These are phyloP conservation scores for Horisme vitalbata DNA, from an alignment of 2,888 invertebrate species.

Conservation along the genomic window DNA sequence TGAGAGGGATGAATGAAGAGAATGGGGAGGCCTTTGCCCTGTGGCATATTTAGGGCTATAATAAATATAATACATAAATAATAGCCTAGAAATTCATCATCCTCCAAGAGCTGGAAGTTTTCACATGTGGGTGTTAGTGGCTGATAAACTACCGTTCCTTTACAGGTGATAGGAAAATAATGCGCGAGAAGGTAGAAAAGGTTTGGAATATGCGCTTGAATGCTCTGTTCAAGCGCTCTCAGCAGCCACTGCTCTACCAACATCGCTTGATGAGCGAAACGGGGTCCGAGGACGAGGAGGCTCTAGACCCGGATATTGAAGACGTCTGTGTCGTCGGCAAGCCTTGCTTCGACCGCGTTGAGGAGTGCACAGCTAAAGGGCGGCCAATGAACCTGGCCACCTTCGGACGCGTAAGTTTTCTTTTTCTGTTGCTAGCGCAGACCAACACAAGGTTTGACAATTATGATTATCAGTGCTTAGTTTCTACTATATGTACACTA, in stretches of 20 bases:
- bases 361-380: slow-evolving; percentile 88
- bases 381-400: slow-evolving; percentile 44
- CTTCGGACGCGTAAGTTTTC: slow-evolving; percentile 52
- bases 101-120: no score
- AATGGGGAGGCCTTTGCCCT: no score
- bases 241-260: slow-evolving; percentile 56
- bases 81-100: no score
- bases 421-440: neutral
- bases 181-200: slow-evolving; percentile 88
- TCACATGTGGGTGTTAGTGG: no score
- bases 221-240: slow-evolving; percentile 52
- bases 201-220: slow-evolving; percentile 87
- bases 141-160: no score
- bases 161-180: slow-evolving; percentile 89
- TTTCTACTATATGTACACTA: neutral
- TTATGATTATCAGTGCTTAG: neutral
- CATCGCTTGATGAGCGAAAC: slow-evolving; percentile 48
- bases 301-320: slow-evolving; percentile 60
- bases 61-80: no score
- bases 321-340: slow-evolving; percentile 57
- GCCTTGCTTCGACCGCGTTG: slow-evolving; percentile 50
- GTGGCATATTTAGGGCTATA: no score
- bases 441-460: neutral
- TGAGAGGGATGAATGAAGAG: no score
- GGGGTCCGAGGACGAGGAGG: slow-evolving; percentile 63